Base-by-base conservation (phyloP, 2,888 invertebrate species). In the Stegana nigrithorax region DNA sequence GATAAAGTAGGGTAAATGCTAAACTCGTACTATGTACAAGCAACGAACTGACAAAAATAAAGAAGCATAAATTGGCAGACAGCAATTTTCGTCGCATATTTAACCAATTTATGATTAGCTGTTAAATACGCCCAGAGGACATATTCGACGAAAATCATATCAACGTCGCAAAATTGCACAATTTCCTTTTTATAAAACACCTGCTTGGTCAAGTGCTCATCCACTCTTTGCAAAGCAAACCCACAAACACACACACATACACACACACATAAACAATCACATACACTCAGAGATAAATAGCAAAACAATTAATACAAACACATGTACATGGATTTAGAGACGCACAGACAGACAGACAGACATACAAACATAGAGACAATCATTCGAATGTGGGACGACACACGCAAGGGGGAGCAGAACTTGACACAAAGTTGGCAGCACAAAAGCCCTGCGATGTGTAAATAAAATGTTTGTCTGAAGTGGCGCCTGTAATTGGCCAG, bases 81-180 rank as follows among this genome's bases (percentile, higher is more conserved):
- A 25, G 21, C 51, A 51, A 55, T n/a, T 53, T 53, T 32, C 19
- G 32, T 53, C 53, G 53, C 32, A 32, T 21, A 53, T 53, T 53
- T 53, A 53, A 53, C 53, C 17, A 55, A 55, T 36, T 55, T 55
- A 55, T 36, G 53, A 55, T 55, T 55, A 55, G 53, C 53, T 55
- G 19, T 32, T 36, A 21, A 36, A 55, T 32, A 55, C 32, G 32
- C 53, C 53, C 51, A 17, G 6, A 36, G 53, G 53, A 36, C 51
- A 29, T 21, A n/a, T 51, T 14, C 21, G 5, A 53, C 36, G 21
- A 32, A 55, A 55, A 55, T 55, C 53, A 55, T 36, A 55, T 32
- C 53, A 55, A 55, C 19, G 14, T 55, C 36, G 32, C 25, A 19
- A 55, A 55, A 55, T 55, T 55, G 53, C 17, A 14, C 53, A 55